Base-by-base conservation (phyloP, 1,140 invertebrate species). In the Whitmania pigra region DNA sequence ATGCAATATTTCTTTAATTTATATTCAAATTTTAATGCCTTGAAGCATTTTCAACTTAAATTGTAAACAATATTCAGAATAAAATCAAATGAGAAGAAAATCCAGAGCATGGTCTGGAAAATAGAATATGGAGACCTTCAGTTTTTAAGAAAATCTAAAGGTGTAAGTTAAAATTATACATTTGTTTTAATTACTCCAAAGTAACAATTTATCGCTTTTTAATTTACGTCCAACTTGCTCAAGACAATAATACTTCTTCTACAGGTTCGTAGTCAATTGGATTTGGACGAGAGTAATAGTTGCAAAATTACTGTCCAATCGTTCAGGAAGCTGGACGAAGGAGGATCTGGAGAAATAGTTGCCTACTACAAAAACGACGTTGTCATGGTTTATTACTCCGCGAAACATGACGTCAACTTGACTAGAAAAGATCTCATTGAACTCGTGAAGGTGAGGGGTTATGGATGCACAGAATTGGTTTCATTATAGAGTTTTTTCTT, bases 351-450 rank as follows among this genome's bases (percentile, higher is more conserved):
- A 63, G 57, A 25, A 18, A 22, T 63, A 13, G 11, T 63, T 13
- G 57, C 57, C 11, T 7, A 25, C 3, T 63, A 63, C 20, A 63
- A 63, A 31, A 31, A 31, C 6, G 57, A 63, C 0, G 57, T 63
- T 13, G 57, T 63, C 57, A 18, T 31, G 22, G 57, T 63, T 22
- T 7, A 63, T 20, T 63, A 63, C 29, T 63, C 57, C 22, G 3
- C 57, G 2, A 63, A 18, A 18, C 22, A 63, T 13, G 22, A 63
- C 11, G 57, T 63, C 4, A 63, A 25, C 22, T 13, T 63, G 57
- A 63, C 57, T 11, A 63, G 57, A 31, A 63, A 63, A 31, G 57
- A 63, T 22, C 57, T 63, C 57, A 31, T 63, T 22, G 57, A 63
- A 31, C 57, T 63, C 11, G 57, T 17, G 57, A 63, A 63, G 29